Base-by-base conservation (phyloP, 2,113 vertebrate species). In the Sorex araneus region DNA sequence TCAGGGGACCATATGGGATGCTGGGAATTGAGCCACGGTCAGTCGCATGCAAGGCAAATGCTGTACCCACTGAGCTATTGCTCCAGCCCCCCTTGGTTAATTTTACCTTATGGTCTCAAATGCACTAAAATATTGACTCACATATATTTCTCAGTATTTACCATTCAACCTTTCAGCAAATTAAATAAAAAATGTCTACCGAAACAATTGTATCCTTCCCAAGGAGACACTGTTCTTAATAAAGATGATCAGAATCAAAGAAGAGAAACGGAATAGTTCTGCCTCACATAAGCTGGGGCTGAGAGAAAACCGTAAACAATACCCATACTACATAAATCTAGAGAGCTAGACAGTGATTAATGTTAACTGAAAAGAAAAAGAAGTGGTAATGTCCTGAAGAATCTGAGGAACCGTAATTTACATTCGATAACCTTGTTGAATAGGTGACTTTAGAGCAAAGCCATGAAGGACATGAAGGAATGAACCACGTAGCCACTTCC, bases 71-170 rank as follows among this genome's bases (percentile, higher is more conserved):
- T n/a, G n/a, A n/a, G n/a, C n/a, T n/a, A n/a, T n/a, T n/a, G n/a
- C n/a, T n/a, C n/a, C n/a, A n/a, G 23, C 9, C 21, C 8, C 34
- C 1, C 15, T 57, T 67, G 19, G 67, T 74, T 19, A 71, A 64
- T 1, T 10, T 74, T 81, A 30, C 25, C 32, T 54, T 28, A 70
- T 64, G 47, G 0, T 3, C 19, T 47, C 63, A 74, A 15, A 28
- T 13, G 66, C 50, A 63, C 15, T 45, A 54, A 54, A 54, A 54
- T 54, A 54, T 57, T 40, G n/a, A 64, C 57, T 60, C 3, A 60
- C 12, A 60, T 60, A 60, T 21, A 4, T 93, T 70, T 90, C 86
- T 36, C 18, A 92, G 32, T 9, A 83, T 36, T 81, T 69, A 67
- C 25, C 12, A 4, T 79, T 57, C 40, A 82, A 86, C 60, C 40